A percentile compares a stretch with the other conserved stretches of the same genome.
Evolutionary conservation across 2,113 vertebrate species (phyloP).

Genomic region (Galeopterus variegatus): DNA sequence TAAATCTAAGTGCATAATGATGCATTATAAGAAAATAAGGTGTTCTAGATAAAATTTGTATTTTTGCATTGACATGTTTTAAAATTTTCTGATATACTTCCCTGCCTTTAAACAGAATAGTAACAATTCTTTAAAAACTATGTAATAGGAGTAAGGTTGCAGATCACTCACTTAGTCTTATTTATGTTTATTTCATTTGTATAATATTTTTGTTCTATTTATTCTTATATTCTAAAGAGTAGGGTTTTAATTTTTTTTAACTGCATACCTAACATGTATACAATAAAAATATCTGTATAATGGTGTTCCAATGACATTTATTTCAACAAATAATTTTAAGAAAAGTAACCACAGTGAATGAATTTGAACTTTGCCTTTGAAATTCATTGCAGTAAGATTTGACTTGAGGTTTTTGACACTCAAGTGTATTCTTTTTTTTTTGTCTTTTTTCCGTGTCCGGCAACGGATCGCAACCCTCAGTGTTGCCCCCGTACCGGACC

Average conservation of each 20-base stretch:
- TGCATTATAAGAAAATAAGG: not conserved
- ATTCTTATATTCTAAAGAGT: slow-evolving; percentile 9
- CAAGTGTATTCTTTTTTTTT: too few relatives aligned
- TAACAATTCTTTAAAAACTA: not conserved
- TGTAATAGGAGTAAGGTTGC: not conserved
- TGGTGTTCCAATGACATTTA: slow-evolving; percentile 4
- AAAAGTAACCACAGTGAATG: slow-evolving; percentile 25
- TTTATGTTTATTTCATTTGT: not conserved
- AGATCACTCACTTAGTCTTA: not conserved
- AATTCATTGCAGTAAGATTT: not conserved
- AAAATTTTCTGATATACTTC: not conserved
- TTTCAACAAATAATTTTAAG: slow-evolving; percentile 59
- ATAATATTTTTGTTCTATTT: not conserved
- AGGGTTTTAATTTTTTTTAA: slow-evolving; percentile 59
- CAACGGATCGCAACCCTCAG: too few relatives aligned
- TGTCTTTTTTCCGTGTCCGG: too few relatives aligned
- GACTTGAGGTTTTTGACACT: slow-evolving; percentile 44
- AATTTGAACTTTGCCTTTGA: slow-evolving; percentile 45
- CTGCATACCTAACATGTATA: not conserved
- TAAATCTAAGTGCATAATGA: not conserved
- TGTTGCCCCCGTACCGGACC: too few relatives aligned
- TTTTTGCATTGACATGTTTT: not conserved
- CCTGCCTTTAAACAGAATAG: slow-evolving; percentile 16
- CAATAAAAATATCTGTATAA: slow-evolving; percentile 64
- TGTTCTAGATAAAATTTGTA: not conserved